Evolutionary conservation across 2,888 invertebrate species (phyloP), one percentile per base, ranked within the genome.

Genomic region (Cryptocephalus moraei): DNA sequence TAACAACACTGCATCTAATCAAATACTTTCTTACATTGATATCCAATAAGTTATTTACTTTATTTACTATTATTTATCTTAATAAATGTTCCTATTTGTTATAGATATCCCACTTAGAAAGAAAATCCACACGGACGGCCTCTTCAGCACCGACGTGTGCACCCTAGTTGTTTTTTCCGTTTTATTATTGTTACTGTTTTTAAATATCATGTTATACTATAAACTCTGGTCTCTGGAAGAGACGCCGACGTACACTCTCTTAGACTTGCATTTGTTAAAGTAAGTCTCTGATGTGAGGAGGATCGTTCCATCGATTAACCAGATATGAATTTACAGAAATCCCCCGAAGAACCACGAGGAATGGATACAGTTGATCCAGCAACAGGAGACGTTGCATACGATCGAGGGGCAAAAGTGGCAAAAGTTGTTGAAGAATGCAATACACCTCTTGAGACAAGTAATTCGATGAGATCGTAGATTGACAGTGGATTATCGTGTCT

Each of bases 321-420:
- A 11, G 6, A 4, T 36, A 22, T 9, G 39, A 14, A 39, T 36
- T 34, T 36, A 13, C 57, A 85, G 84, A 61, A 76, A 80, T 64
- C 77, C 82, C 48, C 86, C 88, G 32, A 80, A 81, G 62, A 79
- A 81, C 58, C 82, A 84, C 65, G 84, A 89, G 61, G 87, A 89
- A 65, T 92, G 91, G 91, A 75, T 87, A 49, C 76, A 80, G 56
- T 71, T 90, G 53, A 70, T 92, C 58, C 85, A 85, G 64, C 81
- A 85, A 55, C 91, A 92, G 73, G 82, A 90, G 69, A 75, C 78
- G 47, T 75, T 89, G 41, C 91, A 91, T 71, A 81, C 86, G 50
- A 77, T 81, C 32, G 89, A 92, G 75, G 77, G 91, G 69, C 79
- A 80, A 53, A 85, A 84, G 62, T 93, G 92, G 92, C 80, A 88